Conservation (phyloP, 2,797 vertebrate species). For the Erethizon dorsatum region DNA sequence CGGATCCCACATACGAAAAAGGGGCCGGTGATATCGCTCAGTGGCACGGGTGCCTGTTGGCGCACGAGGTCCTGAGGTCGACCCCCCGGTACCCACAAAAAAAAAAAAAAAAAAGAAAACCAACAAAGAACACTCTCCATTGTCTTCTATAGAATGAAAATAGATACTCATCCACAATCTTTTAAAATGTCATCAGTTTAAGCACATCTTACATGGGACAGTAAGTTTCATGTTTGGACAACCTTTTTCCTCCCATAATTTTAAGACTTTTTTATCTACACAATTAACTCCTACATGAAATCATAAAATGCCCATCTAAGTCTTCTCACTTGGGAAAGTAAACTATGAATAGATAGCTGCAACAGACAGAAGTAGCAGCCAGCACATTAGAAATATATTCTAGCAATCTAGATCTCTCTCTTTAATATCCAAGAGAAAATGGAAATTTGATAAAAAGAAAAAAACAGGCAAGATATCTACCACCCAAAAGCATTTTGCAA, state of each 20-base stretch:
- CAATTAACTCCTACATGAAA: constrained; percentile 30
- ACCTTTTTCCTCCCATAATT: background rate
- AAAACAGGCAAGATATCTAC: background rate
- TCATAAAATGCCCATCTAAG: constrained; percentile 35
- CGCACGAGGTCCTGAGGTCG: too few species aligned
- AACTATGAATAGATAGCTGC: constrained; percentile 7
- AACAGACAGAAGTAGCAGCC: background rate
- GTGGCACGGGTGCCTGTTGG: too few species aligned
- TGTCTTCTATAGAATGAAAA: background rate
- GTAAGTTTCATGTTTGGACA: background rate
- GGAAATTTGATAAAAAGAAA: background rate
- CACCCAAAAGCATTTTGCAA: constrained; percentile 13
- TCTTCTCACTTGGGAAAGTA: background rate
- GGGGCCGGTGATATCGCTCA: too few species aligned
- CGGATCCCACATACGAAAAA: too few species aligned
- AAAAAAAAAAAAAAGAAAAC: too few species aligned
- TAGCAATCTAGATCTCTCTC: background rate
- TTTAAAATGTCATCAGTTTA: background rate
- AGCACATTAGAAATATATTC: background rate
- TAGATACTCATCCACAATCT: background rate
- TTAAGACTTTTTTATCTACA: constrained; percentile 3
- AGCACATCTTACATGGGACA: background rate
- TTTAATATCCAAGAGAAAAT: background rate
- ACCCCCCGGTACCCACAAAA: too few species aligned
- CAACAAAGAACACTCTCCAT: background rate